Percentiles rank a stretch among this genome's conserved stretches.
Conservation (phyloP, 2,888 invertebrate genomes). For the Trissolcus brochymenae region DNA sequence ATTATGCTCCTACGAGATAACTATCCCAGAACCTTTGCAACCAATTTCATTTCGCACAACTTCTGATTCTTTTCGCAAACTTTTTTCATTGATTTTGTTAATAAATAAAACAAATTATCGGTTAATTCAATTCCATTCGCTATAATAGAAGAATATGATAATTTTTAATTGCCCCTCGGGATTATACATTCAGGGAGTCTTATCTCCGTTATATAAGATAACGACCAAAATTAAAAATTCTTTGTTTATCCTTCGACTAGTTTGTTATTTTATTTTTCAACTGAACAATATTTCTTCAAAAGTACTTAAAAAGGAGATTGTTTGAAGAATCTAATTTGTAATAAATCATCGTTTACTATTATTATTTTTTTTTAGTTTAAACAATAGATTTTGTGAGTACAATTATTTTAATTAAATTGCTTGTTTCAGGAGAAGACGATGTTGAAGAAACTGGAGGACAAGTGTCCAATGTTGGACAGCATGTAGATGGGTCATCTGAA, state of each 20-base stretch:
- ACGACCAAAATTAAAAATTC: constrained; percentile 2
- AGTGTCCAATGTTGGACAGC: constrained; percentile 73
- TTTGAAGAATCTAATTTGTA: too few relatives aligned
- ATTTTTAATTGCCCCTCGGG: background rate
- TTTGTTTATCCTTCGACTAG: background rate
- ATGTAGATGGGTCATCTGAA: constrained; percentile 84
- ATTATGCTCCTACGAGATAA: too few relatives aligned
- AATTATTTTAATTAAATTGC: constrained; percentile 1
- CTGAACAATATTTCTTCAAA: background rate
- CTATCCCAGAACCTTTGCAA: too few relatives aligned
- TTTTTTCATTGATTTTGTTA: too few relatives aligned
- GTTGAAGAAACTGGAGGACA: constrained; percentile 81
- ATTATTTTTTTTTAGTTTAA: too few relatives aligned
- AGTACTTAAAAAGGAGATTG: background rate
- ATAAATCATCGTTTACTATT: too few relatives aligned
- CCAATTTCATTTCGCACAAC: too few relatives aligned
- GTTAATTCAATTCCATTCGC: too few relatives aligned
- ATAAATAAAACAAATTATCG: too few relatives aligned
- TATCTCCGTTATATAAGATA: constrained; percentile 1
- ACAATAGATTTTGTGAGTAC: background rate
- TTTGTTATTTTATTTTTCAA: background rate
- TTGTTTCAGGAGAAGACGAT: constrained; percentile 75
- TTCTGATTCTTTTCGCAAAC: too few relatives aligned
- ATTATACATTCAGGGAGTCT: background rate
- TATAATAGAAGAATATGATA: too few relatives aligned